Evolutionary conservation across 2,113 vertebrate species (phyloP), one percentile per base, ranked within the genome.

Genomic region (Danionella cerebrum): DNA sequence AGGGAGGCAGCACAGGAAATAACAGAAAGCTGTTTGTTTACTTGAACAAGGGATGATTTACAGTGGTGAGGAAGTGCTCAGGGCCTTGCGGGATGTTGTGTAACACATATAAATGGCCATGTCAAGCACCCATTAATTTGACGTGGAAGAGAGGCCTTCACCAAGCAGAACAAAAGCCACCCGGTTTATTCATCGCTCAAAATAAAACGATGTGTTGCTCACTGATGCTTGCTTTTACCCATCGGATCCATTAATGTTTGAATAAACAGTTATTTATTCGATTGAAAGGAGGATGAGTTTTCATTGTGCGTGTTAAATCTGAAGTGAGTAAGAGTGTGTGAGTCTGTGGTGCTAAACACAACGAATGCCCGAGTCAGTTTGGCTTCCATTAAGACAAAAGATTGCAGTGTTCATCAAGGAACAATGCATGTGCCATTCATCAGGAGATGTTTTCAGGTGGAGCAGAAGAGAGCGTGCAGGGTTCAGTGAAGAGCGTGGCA

Each of bases 81-180:
- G 41, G 14, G 42, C 45, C 59, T 67, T 29, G 53, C 48, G 19
- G 21, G 55, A 33, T 62, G 41, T 47, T 67, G 55, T 44, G 45
- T 16, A 72, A 71, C 51, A 33, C 44, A 53, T 63, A 68, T 67
- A 68, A 67, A 75, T 68, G 57, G n/a, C 31, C 19, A 39, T 64
- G 42, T 71, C 69, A 52, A 71, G 64, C 27, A 41, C 48, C 36
- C 25, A 67, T 67, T 71, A 41, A 57, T 75, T 67, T 75, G 57
- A 45, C 52, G 50, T 24, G 25, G 48, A 22, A 48, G 38, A 54
- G 18, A 53, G 55, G 22, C 64, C 24, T 66, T 75, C 24, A 44
- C 36, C 6, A 71, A 24, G 57, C 19, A 51, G 50, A 25, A 29
- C 41, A 29, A 55, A 62, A 60, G 39, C 35, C 38, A 65, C 67